Conservation (phyloP, 1,140 invertebrate genomes). For the Aphelinus atriplicis region DNA sequence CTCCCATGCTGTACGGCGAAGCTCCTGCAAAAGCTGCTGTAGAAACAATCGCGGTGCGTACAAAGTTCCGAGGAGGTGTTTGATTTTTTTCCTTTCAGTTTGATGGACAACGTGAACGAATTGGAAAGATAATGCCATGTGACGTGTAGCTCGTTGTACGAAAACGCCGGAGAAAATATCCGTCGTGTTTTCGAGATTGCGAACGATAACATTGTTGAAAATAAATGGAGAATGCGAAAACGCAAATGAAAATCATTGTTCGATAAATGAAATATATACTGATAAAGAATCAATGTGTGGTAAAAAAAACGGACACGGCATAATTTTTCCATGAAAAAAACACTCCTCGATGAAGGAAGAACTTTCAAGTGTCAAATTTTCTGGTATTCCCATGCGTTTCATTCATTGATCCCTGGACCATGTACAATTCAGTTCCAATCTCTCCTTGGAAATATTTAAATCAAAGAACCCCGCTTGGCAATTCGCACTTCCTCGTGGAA, state of each 20-base stretch:
- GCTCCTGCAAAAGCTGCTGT: conserved; percentile 76
- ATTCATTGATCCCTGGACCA: conserved; percentile 6
- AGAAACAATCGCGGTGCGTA: conserved; percentile 67
- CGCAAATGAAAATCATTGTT: no score
- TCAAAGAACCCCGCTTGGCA: conserved; percentile 33
- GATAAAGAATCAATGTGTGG: neutral
- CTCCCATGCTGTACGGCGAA: conserved; percentile 90
- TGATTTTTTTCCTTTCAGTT: conserved; percentile 42
- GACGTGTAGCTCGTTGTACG: no score
- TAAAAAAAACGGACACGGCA: conserved; percentile 2
- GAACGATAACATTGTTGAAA: no score
- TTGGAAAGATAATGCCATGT: no score
- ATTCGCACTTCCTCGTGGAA: conserved; percentile 38
- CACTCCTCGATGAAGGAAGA: conserved; percentile 33
- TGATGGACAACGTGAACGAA: neutral
- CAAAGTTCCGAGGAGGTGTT: conserved; percentile 61
- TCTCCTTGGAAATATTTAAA: conserved; percentile 22
- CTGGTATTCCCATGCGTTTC: conserved; percentile 13
- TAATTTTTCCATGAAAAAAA: conserved; percentile 25
- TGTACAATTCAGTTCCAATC: conserved; percentile 1
- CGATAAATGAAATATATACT: no score
- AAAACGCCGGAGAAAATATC: no score
- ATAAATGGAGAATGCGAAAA: no score
- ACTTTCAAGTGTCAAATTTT: conserved; percentile 35
- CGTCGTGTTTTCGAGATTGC: no score